Evolutionary conservation across 2,888 invertebrate species (phyloP).

Genomic region (Synergus itoensis): DNA sequence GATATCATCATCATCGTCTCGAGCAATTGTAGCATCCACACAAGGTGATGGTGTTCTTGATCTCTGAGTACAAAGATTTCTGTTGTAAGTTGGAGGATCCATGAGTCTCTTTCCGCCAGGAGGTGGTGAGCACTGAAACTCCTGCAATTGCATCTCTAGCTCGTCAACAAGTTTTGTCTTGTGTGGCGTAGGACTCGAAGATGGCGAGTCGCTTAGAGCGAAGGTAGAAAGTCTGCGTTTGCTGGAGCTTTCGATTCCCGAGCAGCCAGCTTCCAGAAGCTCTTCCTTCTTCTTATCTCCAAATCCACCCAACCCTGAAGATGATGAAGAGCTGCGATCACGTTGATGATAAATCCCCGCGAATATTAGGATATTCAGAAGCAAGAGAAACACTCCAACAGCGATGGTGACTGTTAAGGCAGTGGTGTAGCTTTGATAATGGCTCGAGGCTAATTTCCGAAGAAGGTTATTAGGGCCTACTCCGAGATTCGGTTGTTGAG

Average conservation of each 20-base stretch:
- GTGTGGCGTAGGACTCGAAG: conserved; percentile 69
- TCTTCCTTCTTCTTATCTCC: conserved; percentile 89
- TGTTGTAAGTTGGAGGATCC: conserved; percentile 70
- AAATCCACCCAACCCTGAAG: conserved; percentile 71
- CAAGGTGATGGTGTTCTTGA: conserved; percentile 73
- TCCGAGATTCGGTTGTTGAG: conserved; percentile 75
- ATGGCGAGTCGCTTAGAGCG: conserved; percentile 66
- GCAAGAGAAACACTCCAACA: conserved; percentile 89
- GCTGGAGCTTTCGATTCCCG: conserved; percentile 80
- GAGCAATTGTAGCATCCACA: conserved; percentile 72
- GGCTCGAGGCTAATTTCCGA: conserved; percentile 88
- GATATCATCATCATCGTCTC: conserved; percentile 78
- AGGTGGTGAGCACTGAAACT: conserved; percentile 82
- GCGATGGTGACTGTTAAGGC: conserved; percentile 93
- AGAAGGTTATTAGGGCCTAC: conserved; percentile 85
- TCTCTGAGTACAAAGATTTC: conserved; percentile 65
- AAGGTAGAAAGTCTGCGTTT: conserved; percentile 73
- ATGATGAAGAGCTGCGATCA: conserved; percentile 79
- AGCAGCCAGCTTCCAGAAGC: conserved; percentile 85
- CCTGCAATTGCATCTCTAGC: conserved; percentile 82
- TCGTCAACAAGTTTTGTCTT: conserved; percentile 75
- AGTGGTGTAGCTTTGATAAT: conserved; percentile 93
- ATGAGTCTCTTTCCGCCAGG: conserved; percentile 73
- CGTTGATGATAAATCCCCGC: conserved; percentile 93
- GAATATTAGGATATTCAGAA: conserved; percentile 91